Base-by-base conservation (phyloP, 1,140 invertebrate species). In the Macrotrachela quadricornifera region DNA sequence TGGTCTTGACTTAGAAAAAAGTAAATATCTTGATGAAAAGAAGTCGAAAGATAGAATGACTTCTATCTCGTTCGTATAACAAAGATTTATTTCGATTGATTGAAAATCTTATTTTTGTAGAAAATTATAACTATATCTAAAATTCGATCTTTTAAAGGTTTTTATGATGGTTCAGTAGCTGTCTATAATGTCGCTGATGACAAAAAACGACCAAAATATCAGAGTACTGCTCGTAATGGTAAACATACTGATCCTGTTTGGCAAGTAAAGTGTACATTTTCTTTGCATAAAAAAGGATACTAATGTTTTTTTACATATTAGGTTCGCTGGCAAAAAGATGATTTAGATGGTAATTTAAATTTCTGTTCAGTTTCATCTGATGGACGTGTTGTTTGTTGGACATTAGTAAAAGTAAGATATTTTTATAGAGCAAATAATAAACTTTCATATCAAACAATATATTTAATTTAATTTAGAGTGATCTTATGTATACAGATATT, bases 281-380 rank as follows among this genome's bases (percentile, higher is more conserved):
- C n/a, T n/a, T n/a, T n/a, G n/a, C n/a, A n/a, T n/a, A n/a, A n/a
- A n/a, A n/a, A n/a, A n/a, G n/a, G n/a, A n/a, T n/a, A n/a, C n/a
- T n/a, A n/a, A n/a, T n/a, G n/a, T n/a, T n/a, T n/a, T n/a, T n/a
- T n/a, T n/a, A n/a, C n/a, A n/a, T n/a, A n/a, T n/a, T n/a, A n/a
- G n/a, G n/a, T 30, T 30, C 62, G 64, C 53, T 73, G 71, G 71
- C 66, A 70, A 46, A 65, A 67, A 56, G 64, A 72, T 59, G 68
- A 72, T 52, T 51, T 70, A 41, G 82, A 85, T 61, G 81, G 80
- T 40, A 84, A 87, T 61, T 74, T 84, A 40, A 82, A 83, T 51
- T 87, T 88, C 70, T 86, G 77, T 67, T 85, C 84, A 0, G 77
- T 86, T 13, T 82, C 82, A 9, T 78, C 79, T 9, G 85, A 88